phyloP scores from a whole-genome alignment of 2,888 invertebrate genomes.

The Ormia ochracea region DNA sequence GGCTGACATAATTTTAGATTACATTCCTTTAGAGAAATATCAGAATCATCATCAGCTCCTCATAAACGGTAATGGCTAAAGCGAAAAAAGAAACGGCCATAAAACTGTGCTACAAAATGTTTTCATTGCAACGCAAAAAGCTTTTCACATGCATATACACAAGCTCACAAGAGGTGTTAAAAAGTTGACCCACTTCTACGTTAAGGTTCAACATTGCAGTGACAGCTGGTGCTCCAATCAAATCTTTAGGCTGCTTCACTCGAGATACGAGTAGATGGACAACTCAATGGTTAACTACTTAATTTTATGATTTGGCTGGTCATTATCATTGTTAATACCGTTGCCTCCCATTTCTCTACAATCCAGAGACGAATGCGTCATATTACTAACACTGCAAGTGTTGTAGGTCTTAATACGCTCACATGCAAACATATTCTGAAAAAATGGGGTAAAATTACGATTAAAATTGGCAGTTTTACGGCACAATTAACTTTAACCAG shows the following conservation, averaged over 20 bases:
- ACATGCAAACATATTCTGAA: neutral
- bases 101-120: constrained; percentile 58
- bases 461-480: constrained; percentile 61
- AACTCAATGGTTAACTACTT: neutral
- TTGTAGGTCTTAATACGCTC: neutral
- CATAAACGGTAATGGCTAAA: neutral
- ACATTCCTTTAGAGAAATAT: constrained; percentile 11
- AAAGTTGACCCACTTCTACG: neutral
- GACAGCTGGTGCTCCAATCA: constrained; percentile 53
- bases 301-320: constrained; percentile 7
- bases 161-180: neutral
- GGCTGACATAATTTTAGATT: constrained; percentile 56
- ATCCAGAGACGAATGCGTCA: neutral
- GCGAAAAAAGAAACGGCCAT: constrained; percentile 27
- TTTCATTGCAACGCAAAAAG: constrained; percentile 62
- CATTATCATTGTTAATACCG: constrained; percentile 23
- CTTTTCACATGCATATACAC: constrained; percentile 14
- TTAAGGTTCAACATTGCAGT: constrained; percentile 60
- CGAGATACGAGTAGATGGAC: neutral
- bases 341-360: neutral
- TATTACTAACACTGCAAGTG: constrained; percentile 45
- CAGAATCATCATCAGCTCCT: neutral
- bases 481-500: constrained; percentile 59
- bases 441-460: constrained; percentile 14
- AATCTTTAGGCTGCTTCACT: constrained; percentile 5